Conservation (phyloP, 64 coral and sea anemone genomes). For the Astreopora myriophthalma region DNA sequence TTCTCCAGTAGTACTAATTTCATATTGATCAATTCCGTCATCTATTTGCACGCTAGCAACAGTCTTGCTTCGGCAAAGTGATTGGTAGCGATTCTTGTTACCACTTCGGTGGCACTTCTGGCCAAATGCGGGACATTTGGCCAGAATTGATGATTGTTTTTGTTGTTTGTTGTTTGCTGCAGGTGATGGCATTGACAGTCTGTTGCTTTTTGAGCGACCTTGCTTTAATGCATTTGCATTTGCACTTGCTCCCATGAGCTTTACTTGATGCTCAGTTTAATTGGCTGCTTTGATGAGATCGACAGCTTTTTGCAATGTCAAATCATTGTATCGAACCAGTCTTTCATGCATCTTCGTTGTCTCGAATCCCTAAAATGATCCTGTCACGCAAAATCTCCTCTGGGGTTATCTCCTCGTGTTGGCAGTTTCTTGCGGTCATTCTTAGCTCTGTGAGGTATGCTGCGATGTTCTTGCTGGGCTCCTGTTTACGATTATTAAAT, state of each 20-base stretch:
- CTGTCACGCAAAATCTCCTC: too few relatives aligned
- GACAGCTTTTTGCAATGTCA: neutral
- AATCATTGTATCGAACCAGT: neutral
- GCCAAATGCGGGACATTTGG: too few relatives aligned
- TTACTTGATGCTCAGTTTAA: neutral
- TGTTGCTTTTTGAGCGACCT: neutral
- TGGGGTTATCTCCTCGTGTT: neutral
- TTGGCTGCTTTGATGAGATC: neutral
- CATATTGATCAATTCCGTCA: neutral
- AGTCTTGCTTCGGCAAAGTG: neutral
- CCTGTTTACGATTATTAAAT: conserved; percentile 19
- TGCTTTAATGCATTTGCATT: neutral
- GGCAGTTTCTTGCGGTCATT: neutral
- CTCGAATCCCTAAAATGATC: too few relatives aligned
- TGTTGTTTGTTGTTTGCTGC: neutral
- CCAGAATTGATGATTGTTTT: neutral
- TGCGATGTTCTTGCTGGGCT: neutral
- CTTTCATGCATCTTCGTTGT: neutral
- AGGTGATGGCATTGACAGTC: too few relatives aligned
- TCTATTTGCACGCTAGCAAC: neutral
- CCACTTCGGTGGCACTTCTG: too few relatives aligned
- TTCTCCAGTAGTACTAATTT: neutral
- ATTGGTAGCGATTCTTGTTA: neutral
- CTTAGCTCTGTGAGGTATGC: neutral
- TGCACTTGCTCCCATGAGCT: neutral